Conservation (phyloP, 1,140 invertebrate genomes). For the Coptotermes formosanus region DNA sequence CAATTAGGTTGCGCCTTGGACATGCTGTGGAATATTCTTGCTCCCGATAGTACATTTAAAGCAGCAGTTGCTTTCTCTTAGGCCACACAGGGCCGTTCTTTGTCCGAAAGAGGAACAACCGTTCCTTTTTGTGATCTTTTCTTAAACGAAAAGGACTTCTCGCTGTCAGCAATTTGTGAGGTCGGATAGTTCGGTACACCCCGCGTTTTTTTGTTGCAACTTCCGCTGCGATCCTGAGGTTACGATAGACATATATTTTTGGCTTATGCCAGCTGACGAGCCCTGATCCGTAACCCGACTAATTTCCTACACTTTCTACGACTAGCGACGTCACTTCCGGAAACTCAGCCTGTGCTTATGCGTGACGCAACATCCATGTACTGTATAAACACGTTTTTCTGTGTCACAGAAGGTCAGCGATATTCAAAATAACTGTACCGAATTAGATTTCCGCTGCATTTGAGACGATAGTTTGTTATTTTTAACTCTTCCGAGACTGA, state of each 20-base stretch:
- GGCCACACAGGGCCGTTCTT: not conserved
- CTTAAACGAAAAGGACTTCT: not conserved
- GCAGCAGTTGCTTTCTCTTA: not conserved
- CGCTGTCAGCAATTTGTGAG: constrained; percentile 9
- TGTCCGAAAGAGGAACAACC: not conserved
- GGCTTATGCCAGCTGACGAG: not conserved
- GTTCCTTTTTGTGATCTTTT: not conserved
- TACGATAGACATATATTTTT: not conserved
- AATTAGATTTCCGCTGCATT: too few relatives aligned
- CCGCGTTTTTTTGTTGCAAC: not conserved
- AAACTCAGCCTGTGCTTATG: not conserved
- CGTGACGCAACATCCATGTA: not conserved
- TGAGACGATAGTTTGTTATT: too few relatives aligned
- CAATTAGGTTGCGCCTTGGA: not conserved
- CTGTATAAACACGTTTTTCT: not conserved
- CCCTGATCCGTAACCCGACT: not conserved
- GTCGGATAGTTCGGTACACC: not conserved
- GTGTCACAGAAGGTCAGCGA: not conserved
- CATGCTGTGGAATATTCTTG: not conserved
- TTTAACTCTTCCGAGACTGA: too few relatives aligned
- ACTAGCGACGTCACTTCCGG: not conserved
- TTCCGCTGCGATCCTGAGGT: not conserved
- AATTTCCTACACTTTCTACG: not conserved
- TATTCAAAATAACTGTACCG: too few relatives aligned
- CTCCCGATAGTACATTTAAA: not conserved